phyloP scores from a whole-genome alignment of 2,797 vertebrate species.

The Sebastes itinus region DNA sequence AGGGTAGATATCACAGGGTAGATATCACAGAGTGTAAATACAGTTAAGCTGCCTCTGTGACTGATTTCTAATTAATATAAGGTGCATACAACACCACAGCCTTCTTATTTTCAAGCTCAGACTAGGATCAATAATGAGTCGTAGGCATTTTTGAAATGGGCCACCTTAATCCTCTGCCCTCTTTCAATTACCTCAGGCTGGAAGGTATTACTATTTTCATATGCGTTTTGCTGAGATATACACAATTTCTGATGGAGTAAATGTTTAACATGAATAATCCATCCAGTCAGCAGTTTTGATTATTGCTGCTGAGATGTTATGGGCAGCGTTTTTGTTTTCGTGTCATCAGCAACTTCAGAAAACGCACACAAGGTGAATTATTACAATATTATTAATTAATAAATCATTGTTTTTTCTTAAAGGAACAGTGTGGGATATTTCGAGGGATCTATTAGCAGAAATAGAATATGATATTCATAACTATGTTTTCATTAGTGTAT shows the following conservation, averaged over 20 bases:
- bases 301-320: background rate
- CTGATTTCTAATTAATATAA: background rate
- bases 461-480: too few relatives aligned
- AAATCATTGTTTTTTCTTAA: background rate
- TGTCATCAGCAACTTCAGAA: slow-evolving; percentile 4
- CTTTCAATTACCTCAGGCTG: background rate
- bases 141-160: background rate
- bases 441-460: too few relatives aligned
- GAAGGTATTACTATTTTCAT: background rate
- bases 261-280: background rate
- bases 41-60: background rate
- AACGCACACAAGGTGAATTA: background rate
- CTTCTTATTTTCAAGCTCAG: background rate
- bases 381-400: background rate
- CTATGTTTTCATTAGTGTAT: too few relatives aligned
- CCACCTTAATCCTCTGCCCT: background rate
- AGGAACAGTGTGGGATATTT: too few relatives aligned
- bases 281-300: slow-evolving; percentile 5
- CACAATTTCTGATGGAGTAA: background rate
- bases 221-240: background rate
- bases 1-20: background rate
- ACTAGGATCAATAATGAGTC: background rate
- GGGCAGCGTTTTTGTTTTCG: background rate
- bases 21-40: background rate
- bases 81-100: background rate